Evolutionary conservation across 2,113 vertebrate species (phyloP).

Genomic region (Zapus hudsonius): DNA sequence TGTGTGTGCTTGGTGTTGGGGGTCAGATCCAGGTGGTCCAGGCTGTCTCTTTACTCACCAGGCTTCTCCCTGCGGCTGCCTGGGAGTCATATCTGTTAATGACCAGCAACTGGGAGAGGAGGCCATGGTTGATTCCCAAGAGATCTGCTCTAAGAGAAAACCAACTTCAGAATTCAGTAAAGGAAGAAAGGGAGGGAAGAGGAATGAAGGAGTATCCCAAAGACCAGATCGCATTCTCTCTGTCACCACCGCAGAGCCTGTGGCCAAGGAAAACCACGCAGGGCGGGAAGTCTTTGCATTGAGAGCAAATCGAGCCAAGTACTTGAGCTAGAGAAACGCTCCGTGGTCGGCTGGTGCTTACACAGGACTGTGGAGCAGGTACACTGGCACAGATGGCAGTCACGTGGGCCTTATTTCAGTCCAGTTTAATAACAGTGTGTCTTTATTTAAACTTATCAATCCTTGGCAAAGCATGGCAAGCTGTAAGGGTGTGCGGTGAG

Average conservation of each 20-base stretch:
- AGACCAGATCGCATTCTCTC: no score
- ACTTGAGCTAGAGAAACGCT: background rate
- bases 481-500: no score
- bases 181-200: no score
- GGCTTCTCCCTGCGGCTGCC: accelerated
- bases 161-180: background rate
- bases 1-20: background rate
- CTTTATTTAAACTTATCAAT: background rate
- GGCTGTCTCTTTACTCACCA: background rate
- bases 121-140: background rate
- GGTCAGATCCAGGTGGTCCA: background rate
- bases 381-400: no score
- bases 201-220: no score
- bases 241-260: background rate
- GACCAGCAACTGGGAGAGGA: background rate
- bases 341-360: accelerated
- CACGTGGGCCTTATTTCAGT: accelerated
- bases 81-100: background rate
- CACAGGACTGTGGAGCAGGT: background rate
- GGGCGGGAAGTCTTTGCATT: background rate
- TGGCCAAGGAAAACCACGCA: no score
- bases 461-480: background rate
- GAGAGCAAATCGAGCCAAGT: background rate
- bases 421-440: background rate
- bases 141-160: background rate